A percentile compares a stretch with the other conserved stretches of the same genome.
Evolutionary conservation across 2,797 vertebrate species (phyloP).

Genomic region (Heterohyrax brucei): DNA sequence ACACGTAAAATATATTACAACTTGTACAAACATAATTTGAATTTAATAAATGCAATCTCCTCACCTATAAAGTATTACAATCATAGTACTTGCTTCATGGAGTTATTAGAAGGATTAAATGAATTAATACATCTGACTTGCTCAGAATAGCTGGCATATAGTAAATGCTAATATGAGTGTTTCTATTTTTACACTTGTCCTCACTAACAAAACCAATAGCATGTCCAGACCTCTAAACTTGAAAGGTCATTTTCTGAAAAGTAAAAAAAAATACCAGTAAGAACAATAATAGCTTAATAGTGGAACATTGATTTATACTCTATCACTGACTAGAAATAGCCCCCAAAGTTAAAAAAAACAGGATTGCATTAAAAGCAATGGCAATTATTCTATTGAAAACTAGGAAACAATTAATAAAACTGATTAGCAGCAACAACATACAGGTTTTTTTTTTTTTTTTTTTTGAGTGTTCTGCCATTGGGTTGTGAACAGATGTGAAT

Average conservation of each 20-base stretch:
- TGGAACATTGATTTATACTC: background rate
- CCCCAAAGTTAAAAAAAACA: background rate
- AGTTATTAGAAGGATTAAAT: background rate
- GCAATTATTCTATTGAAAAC: slow-evolving; percentile 69
- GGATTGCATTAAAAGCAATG: background rate
- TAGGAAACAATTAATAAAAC: slow-evolving; percentile 75
- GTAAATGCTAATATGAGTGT: background rate
- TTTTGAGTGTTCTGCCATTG: background rate
- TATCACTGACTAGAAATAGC: background rate
- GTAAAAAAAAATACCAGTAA: background rate
- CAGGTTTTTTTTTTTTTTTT: background rate
- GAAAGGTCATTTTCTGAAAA: background rate
- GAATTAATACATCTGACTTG: background rate
- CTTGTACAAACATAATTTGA: slow-evolving; percentile 7
- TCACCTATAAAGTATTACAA: background rate
- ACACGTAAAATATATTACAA: background rate
- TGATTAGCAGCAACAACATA: slow-evolving; percentile 55
- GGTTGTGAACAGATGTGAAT: slow-evolving; percentile 51
- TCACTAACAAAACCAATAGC: background rate
- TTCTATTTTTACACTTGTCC: background rate
- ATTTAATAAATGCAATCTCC: slow-evolving; percentile 1
- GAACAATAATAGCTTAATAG: background rate
- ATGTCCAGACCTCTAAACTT: background rate
- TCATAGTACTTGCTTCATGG: background rate
- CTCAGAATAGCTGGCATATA: background rate